phyloP scores from a whole-genome alignment of 2,797 vertebrate species.

The Gadopsis bispinosus region DNA sequence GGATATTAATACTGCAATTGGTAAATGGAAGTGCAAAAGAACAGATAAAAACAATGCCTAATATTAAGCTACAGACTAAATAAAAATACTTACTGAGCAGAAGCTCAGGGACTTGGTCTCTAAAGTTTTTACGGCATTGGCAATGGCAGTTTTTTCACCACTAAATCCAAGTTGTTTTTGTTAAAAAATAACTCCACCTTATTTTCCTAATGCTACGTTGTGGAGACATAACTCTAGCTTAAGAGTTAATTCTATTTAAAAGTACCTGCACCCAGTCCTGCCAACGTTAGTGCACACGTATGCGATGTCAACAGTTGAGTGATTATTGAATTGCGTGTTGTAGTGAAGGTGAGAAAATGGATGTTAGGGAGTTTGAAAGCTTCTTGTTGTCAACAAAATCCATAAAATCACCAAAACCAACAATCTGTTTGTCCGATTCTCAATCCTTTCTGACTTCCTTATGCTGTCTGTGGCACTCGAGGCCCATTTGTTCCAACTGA shows the following conservation, averaged over 20 bases:
- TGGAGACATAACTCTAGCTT: background rate
- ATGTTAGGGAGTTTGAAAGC: background rate
- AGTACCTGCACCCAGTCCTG: background rate
- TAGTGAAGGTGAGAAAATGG: background rate
- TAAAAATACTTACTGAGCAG: background rate
- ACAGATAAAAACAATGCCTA: background rate
- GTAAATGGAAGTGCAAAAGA: constrained; percentile 7
- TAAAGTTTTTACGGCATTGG: background rate
- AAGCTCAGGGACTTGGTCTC: background rate
- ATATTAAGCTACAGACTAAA: background rate
- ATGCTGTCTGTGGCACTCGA: background rate
- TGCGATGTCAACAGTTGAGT: background rate
- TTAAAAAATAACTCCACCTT: background rate
- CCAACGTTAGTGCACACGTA: background rate
- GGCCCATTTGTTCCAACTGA: background rate
- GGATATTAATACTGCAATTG: background rate
- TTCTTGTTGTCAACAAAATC: background rate
- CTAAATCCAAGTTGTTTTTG: background rate
- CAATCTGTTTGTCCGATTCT: background rate
- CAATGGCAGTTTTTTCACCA: background rate
- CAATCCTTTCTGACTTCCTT: background rate
- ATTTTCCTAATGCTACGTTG: background rate
- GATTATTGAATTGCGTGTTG: background rate
- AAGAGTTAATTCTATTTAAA: background rate
- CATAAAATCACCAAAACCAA: background rate